Evolutionary conservation across 2,113 vertebrate species (phyloP), one percentile per base, ranked within the genome.

Genomic region (Potamarius usumacintae): DNA sequence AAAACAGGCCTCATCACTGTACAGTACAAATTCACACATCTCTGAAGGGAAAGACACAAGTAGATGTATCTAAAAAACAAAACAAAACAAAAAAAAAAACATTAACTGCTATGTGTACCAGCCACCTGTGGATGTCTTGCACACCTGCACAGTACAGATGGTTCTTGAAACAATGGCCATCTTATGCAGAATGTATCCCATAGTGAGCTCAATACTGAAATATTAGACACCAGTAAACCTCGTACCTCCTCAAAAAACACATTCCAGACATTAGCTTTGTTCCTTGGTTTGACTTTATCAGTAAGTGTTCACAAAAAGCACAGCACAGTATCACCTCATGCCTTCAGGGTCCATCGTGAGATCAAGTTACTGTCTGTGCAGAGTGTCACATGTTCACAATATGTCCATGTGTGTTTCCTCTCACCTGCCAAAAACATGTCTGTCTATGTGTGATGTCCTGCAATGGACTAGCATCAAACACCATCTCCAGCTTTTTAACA

Each of bases 241-340:
- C 90, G 78, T 89, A 91, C 90, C 86, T 88, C 91, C 91, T 92
- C 74, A 69, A 81, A 77, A 90, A 86, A 74, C 63, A 71, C 67
- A 74, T 74, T 86, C 89, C 87, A 94, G 92, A 94, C 90, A 88
- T 74, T 50, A 53, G 71, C 92, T 93, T 94, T 94, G 93, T 93
- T 93, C 62, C 62, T 55, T 22, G 72, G 17, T 67, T 71, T 74
- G 65, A 30, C 15, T 18, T 71, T 34, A 18, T 34, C 69, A 72
- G 69, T 18, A 71, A 30, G 67, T 71, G 27, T 71, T 34, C 27
- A 71, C 5, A 34, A 15, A 69, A 71, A 17, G 67, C 1, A 1
- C 65, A 67, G 65, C n/a, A 67, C 11, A 30, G 4, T 14, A 67
- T 34, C 15, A 18, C 2, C 69, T 72, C 6, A 72, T 48, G 10